Percentiles rank a stretch among this genome's conserved stretches.
Conservation (phyloP, 2,797 vertebrate species). For the Takifugu rubripes region DNA sequence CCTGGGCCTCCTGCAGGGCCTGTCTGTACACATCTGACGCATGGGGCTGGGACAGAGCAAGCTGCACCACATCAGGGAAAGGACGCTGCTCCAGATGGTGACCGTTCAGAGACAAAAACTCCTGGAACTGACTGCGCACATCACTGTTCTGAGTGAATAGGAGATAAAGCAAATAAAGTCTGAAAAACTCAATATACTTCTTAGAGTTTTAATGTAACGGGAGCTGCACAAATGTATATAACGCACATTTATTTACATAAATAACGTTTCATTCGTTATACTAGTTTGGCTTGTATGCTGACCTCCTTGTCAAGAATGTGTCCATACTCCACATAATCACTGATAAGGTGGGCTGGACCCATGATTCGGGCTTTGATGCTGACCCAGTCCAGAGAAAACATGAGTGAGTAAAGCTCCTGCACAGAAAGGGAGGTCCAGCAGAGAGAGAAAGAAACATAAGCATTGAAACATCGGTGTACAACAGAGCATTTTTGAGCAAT, state of each 20-base stretch:
- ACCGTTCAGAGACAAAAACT: conserved; percentile 93
- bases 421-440: conserved; percentile 4
- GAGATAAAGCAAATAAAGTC: background rate
- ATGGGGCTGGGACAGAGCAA: conserved; percentile 87
- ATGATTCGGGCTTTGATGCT: conserved; percentile 86
- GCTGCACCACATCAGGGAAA: conserved; percentile 89
- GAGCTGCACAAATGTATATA: no score
- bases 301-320: conserved; percentile 91
- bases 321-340: conserved; percentile 89
- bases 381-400: conserved; percentile 98
- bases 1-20: conserved; percentile 80
- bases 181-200: background rate
- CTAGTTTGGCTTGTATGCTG: conserved; percentile 19
- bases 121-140: conserved; percentile 90
- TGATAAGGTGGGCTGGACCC: conserved; percentile 92
- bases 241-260: background rate
- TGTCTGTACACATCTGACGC: conserved; percentile 88
- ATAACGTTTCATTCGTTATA: background rate
- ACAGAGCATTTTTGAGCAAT: background rate
- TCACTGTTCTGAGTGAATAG: conserved; percentile 76
- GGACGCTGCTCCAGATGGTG: conserved; percentile 90
- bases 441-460: background rate
- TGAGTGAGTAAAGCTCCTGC: conserved; percentile 86
- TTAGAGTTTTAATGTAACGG: background rate
- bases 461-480: background rate